These are phyloP conservation scores for Pinna nobilis DNA, from an alignment of 1,140 invertebrate genomes.

Conservation along the genomic window DNA sequence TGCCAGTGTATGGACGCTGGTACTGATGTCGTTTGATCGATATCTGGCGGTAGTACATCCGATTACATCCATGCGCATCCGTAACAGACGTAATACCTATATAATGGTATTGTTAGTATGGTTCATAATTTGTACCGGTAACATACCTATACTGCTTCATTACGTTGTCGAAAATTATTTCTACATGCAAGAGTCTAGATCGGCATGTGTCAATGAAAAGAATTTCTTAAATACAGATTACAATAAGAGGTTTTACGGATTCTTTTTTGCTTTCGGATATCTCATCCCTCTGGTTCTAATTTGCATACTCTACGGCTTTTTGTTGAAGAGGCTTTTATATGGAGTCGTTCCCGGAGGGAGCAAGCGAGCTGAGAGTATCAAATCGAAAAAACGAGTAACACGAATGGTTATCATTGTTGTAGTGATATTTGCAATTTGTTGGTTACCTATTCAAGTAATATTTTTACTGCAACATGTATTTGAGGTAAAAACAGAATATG, in stretches of 20 bases:
- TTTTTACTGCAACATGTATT: conserved; percentile 71
- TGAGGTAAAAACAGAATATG: conserved; percentile 8
- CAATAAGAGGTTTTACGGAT: conserved; percentile 66
- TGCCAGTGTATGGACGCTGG: conserved; percentile 94
- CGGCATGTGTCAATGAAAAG: conserved; percentile 58
- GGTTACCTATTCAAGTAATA: conserved; percentile 92
- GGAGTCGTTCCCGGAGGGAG: conserved; percentile 82
- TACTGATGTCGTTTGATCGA: conserved; percentile 95
- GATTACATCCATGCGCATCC: conserved; percentile 89
- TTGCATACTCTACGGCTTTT: conserved; percentile 91
- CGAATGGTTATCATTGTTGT: conserved; percentile 95
- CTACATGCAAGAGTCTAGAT: conserved; percentile 76
- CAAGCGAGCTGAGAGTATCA: conserved; percentile 82
- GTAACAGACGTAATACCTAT: conserved; percentile 90
- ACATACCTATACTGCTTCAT: conserved; percentile 84
- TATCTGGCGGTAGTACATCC: conserved; percentile 97
- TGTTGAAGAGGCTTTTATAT: conserved; percentile 84
- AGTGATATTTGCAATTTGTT: conserved; percentile 95
- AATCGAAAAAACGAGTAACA: conserved; percentile 93
- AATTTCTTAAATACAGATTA: not conserved
- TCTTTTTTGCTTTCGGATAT: conserved; percentile 76
- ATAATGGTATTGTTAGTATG: conserved; percentile 83
- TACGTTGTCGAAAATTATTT: conserved; percentile 81
- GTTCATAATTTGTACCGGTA: conserved; percentile 84
- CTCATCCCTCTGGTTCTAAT: conserved; percentile 81